A percentile compares a stretch with the other conserved stretches of the same genome.
phyloP scores from a whole-genome alignment of 2,888 invertebrate genomes.

The Achlya flavicornis region DNA sequence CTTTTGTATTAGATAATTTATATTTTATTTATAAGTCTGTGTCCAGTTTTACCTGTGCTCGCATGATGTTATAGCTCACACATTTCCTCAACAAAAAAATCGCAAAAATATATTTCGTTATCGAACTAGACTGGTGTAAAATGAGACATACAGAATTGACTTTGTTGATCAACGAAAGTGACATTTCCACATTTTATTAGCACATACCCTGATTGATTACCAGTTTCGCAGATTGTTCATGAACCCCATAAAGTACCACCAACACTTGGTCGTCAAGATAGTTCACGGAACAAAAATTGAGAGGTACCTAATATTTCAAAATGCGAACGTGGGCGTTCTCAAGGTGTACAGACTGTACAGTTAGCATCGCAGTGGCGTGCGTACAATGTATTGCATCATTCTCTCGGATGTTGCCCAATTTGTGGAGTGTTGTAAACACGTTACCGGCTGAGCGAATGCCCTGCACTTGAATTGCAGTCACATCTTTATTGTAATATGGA shows the following conservation, averaged over 20 bases:
- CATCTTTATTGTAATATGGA: background rate
- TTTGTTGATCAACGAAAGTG: no score
- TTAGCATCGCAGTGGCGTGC: slow-evolving; percentile 31
- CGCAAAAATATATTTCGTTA: no score
- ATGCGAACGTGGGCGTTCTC: slow-evolving; percentile 37
- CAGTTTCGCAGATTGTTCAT: slow-evolving; percentile 13
- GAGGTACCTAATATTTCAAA: slow-evolving; percentile 41
- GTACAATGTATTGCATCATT: slow-evolving; percentile 40
- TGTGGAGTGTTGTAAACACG: slow-evolving; percentile 39
- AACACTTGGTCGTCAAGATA: background rate
- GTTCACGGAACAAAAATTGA: slow-evolving; percentile 34
- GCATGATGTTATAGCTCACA: no score
- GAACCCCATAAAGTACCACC: slow-evolving; percentile 25
- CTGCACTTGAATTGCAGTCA: slow-evolving; percentile 2
- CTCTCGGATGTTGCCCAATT: slow-evolving; percentile 32
- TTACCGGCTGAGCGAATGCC: slow-evolving; percentile 23
- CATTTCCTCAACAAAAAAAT: no score
- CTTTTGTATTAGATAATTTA: no score
- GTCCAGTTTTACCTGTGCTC: no score
- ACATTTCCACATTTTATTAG: no score
- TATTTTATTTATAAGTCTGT: no score
- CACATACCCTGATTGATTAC: background rate
- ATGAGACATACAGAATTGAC: no score
- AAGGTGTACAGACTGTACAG: slow-evolving; percentile 35
- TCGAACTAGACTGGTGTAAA: no score